Percentiles rank a stretch among this genome's conserved stretches.
Evolutionary conservation across 2,888 invertebrate genomes (phyloP).

Genomic region (Ormyrus pomaceus): DNA sequence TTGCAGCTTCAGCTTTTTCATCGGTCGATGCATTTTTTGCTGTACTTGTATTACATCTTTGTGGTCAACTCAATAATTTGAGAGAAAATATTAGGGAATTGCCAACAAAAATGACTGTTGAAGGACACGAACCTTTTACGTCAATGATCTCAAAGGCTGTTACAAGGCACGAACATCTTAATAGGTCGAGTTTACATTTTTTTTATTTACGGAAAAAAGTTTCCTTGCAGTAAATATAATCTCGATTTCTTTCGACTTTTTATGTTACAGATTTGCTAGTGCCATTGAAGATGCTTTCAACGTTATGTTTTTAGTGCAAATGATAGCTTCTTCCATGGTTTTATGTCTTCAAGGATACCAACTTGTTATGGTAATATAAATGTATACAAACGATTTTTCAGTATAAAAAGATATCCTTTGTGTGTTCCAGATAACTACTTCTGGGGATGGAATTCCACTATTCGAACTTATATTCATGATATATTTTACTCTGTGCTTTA

Average conservation of each 20-base stretch:
- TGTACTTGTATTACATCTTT: conserved; percentile 52
- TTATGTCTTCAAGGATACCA: no score
- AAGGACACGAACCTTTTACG: not conserved
- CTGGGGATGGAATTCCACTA: conserved; percentile 8
- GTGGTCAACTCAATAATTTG: conserved; percentile 54
- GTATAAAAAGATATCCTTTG: no score
- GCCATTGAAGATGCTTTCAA: no score
- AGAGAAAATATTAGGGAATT: not conserved
- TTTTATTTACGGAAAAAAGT: no score
- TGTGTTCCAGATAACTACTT: conserved; percentile 1
- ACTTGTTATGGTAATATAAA: no score
- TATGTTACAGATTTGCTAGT: no score
- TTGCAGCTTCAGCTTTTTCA: conserved; percentile 46
- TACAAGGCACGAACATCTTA: conserved; percentile 56
- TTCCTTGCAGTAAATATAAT: no score
- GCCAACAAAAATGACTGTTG: not conserved
- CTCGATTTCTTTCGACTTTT: no score
- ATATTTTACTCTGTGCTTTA: conserved; percentile 44
- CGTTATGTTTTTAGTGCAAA: no score
- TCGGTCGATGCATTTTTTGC: conserved; percentile 51
- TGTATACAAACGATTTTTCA: no score
- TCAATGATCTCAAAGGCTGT: conserved; percentile 49
- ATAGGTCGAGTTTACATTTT: conserved; percentile 51
- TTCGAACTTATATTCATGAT: conserved; percentile 39
- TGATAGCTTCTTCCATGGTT: no score